A percentile compares a stretch with the other conserved stretches of the same genome.
Evolutionary conservation across 2,113 vertebrate species (phyloP).

Genomic region (Mobula hypostoma): DNA sequence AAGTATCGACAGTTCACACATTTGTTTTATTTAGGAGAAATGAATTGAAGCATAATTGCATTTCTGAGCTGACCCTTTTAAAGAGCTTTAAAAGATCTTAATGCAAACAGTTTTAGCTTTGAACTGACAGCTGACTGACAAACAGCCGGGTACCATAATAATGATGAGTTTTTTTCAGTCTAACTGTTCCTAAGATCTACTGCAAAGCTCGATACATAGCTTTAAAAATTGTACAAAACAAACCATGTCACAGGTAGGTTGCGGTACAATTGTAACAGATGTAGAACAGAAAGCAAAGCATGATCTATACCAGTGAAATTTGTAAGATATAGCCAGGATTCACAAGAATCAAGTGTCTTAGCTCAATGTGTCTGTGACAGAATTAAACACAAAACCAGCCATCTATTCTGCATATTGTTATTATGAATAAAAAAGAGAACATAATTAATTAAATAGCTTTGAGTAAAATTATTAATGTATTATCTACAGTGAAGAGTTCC

Average conservation of each 20-base stretch:
- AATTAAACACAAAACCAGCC: background rate
- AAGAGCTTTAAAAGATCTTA: background rate
- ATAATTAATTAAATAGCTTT: constrained; percentile 19
- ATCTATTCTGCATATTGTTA: constrained; percentile 3
- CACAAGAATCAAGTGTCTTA: background rate
- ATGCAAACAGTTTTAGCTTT: background rate
- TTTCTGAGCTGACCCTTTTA: background rate
- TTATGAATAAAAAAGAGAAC: background rate
- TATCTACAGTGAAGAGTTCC: background rate
- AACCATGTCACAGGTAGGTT: background rate
- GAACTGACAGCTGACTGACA: background rate
- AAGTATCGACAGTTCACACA: background rate
- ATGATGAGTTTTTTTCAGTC: background rate
- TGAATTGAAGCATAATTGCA: background rate
- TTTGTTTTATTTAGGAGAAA: background rate
- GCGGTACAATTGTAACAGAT: background rate
- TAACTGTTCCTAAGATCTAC: background rate
- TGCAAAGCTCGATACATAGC: background rate
- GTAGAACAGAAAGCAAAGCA: background rate
- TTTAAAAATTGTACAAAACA: background rate
- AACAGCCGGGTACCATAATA: background rate
- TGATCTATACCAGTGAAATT: background rate
- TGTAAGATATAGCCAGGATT: background rate
- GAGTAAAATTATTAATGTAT: background rate
- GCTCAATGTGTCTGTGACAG: background rate